Conservation (phyloP, 2,888 invertebrate species). For the Drosophila picticornis region DNA sequence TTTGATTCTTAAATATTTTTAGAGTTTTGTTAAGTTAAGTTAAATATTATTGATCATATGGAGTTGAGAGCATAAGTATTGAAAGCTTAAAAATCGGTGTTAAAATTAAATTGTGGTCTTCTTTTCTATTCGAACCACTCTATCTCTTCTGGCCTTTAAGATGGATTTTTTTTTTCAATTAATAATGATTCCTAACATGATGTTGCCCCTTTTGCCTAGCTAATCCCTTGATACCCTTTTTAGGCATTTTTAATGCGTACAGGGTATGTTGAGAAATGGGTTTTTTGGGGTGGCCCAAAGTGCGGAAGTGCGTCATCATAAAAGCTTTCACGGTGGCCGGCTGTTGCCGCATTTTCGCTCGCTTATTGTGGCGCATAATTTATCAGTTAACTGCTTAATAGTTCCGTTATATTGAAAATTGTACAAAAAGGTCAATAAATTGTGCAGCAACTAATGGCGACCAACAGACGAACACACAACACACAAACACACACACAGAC, state of each 20-base stretch:
- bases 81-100: background rate
- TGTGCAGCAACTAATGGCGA: slow-evolving; percentile 59
- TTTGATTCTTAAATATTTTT: background rate
- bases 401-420: slow-evolving; percentile 78
- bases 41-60: background rate
- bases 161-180: background rate
- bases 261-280: slow-evolving; percentile 18
- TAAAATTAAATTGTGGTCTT: background rate
- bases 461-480: slow-evolving; percentile 4
- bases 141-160: background rate
- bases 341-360: slow-evolving; percentile 19
- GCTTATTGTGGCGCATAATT: slow-evolving; percentile 81
- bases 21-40: background rate
- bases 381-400: slow-evolving; percentile 82
- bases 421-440: slow-evolving; percentile 69
- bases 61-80: background rate
- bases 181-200: background rate
- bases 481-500: background rate
- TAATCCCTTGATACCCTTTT: background rate
- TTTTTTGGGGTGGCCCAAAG: slow-evolving; percentile 23
- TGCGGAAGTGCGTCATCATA: slow-evolving; percentile 82
- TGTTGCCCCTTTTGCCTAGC: background rate
- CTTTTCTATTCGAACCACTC: background rate
- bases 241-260: background rate
- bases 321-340: slow-evolving; percentile 74